Evolutionary conservation across 1,140 invertebrate genomes (phyloP), one percentile per base, ranked within the genome.

Genomic region (Drosophila parabipectinata): DNA sequence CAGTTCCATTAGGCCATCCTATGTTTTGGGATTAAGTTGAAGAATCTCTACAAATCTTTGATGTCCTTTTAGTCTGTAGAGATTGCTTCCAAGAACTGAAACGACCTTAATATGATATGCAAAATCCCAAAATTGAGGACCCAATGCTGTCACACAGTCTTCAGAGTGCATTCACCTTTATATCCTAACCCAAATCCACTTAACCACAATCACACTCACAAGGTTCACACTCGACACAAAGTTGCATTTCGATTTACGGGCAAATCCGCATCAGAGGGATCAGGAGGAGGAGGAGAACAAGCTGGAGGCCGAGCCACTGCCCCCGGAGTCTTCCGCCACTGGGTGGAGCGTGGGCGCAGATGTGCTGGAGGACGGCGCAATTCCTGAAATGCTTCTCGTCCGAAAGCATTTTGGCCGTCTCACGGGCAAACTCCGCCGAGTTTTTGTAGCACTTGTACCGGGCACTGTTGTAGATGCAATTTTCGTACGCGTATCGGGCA

Each of bases 401-500:
- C 21, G 90, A 91, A 32, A 91, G 48, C 81, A 90, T 90, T 88
- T 90, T 90, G 41, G 90, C 90, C 50, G 87, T 91, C 48, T 90
- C 89, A 7, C 90, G 77, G 53, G 89, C 90, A 56, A 90, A 91
- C 48, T 81, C 77, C 3, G 90, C 90, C 57, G 90, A 91, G 44
- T 91, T 60, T 44, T 91, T 77, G 44, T 91, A 90, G 76, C 90
- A 91, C 55, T 91, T 91, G 63, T 77, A 91, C 3, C 89, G 74
- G 15, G 90, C 90, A 28, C 90, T 91, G 28, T 90, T 91, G 58
- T 90, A 91, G 56, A 91, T 91, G 75, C 90, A 91, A 15, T 87
- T 91, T 66, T 91, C 90, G 63, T 91, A 91, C 7, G 88, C 90
- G 32, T 84, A 79, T 9, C 90, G 81, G 48, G 90, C 83, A 47